These are phyloP conservation scores for Pseudomyrmex flavicornis DNA, from an alignment of 1,140 invertebrate genomes.

Conservation along the genomic window DNA sequence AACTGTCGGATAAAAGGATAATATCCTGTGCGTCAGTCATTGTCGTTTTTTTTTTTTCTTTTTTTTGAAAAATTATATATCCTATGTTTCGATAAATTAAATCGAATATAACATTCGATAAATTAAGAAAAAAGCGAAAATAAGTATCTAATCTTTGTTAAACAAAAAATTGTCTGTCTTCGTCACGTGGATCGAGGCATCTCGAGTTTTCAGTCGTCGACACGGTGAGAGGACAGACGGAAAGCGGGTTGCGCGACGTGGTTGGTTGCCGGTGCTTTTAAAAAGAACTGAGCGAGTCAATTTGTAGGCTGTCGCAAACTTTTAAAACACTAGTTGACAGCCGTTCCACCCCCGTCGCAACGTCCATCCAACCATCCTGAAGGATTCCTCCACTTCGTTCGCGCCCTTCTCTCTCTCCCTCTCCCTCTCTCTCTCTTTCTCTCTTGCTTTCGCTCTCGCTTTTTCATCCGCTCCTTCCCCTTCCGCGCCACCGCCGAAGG, in stretches of 20 bases:
- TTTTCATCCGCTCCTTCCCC: background rate
- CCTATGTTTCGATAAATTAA: no score
- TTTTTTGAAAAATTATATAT: no score
- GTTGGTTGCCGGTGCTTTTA: slow-evolving; percentile 85
- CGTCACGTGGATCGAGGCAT: slow-evolving; percentile 8
- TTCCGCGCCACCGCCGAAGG: slow-evolving; percentile 64
- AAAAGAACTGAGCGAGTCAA: slow-evolving; percentile 86
- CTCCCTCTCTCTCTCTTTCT: slow-evolving; percentile 24
- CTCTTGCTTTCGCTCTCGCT: background rate
- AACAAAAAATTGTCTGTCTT: slow-evolving; percentile 13
- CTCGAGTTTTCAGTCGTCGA: slow-evolving; percentile 64
- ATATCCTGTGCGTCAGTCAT: no score
- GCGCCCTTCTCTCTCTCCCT: slow-evolving; percentile 16
- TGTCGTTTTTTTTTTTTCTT: no score
- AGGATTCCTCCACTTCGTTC: slow-evolving; percentile 74
- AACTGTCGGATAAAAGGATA: no score
- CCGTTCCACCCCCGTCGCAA: slow-evolving; percentile 73
- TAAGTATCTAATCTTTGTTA: slow-evolving; percentile 23
- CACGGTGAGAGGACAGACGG: slow-evolving; percentile 56
- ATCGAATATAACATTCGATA: background rate
- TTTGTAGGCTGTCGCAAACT: slow-evolving; percentile 86
- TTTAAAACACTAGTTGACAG: slow-evolving; percentile 86
- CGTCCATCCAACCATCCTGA: slow-evolving; percentile 76
- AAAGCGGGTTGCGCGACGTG: slow-evolving; percentile 74
- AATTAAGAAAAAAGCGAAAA: background rate